Conservation (phyloP, 2,797 vertebrate genomes). For the Gila robusta region DNA sequence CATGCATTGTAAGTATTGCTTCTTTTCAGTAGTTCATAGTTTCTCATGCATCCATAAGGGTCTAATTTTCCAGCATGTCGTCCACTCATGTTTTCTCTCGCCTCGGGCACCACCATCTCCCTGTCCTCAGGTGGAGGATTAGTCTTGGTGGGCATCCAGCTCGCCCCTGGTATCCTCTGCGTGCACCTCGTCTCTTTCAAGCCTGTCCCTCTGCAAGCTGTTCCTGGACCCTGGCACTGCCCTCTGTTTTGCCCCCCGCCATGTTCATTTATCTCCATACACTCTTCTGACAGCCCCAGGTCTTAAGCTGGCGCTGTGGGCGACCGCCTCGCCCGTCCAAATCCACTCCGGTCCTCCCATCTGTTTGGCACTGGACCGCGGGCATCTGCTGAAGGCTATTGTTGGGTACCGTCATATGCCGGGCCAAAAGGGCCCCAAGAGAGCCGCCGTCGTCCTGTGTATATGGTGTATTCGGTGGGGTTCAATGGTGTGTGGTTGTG, state of each 20-base stretch:
- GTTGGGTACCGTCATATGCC: slow-evolving; percentile 81
- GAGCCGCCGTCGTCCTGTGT: slow-evolving; percentile 66
- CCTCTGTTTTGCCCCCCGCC: slow-evolving; percentile 74
- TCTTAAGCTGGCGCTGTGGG: slow-evolving; percentile 72
- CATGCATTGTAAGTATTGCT: slow-evolving; percentile 22
- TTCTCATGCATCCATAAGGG: neutral
- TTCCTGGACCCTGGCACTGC: slow-evolving; percentile 73
- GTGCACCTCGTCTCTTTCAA: slow-evolving; percentile 68
- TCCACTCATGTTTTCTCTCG: slow-evolving; percentile 15
- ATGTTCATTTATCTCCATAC: slow-evolving; percentile 82
- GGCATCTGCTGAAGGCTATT: slow-evolving; percentile 82
- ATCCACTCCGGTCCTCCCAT: slow-evolving; percentile 78
- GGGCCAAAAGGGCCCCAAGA: slow-evolving; percentile 81
- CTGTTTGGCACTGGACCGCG: slow-evolving; percentile 78
- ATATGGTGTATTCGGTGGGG: slow-evolving; percentile 23
- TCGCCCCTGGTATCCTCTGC: slow-evolving; percentile 56
- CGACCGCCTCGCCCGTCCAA: slow-evolving; percentile 62
- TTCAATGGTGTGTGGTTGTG: slow-evolving; percentile 27
- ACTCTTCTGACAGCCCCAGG: slow-evolving; percentile 77
- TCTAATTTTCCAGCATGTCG: slow-evolving; percentile 29
- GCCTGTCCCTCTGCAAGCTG: slow-evolving; percentile 76
- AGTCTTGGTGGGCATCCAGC: slow-evolving; percentile 68
- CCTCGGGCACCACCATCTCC: slow-evolving; percentile 20
- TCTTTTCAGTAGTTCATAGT: slow-evolving; percentile 15
- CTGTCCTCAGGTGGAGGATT: slow-evolving; percentile 69